phyloP scores from a whole-genome alignment of 1,140 invertebrate genomes.

The Drosophila mojavensis region DNA sequence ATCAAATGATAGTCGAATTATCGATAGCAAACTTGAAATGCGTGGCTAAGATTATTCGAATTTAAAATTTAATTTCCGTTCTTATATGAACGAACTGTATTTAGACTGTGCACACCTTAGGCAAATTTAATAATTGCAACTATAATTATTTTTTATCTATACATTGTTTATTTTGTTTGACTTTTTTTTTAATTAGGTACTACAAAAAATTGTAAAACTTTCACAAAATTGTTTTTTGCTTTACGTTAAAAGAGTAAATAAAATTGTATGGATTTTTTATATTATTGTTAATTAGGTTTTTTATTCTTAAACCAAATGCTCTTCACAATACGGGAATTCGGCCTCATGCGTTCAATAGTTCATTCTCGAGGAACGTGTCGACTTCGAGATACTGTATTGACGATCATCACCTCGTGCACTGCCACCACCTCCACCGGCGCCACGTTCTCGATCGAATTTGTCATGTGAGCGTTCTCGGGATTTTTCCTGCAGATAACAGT shows the following conservation, averaged over 20 bases:
- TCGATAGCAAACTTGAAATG: neutral
- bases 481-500: conserved; percentile 61
- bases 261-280: conserved; percentile 38
- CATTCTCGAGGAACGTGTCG: conserved; percentile 70
- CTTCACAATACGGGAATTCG: conserved; percentile 27
- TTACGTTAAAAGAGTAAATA: conserved; percentile 43
- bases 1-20: neutral
- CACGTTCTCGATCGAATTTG: conserved; percentile 73
- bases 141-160: neutral
- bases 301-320: conserved; percentile 59
- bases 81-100: too few relatives aligned
- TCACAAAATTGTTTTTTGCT: conserved; percentile 43
- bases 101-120: too few relatives aligned
- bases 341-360: conserved; percentile 58
- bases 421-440: conserved; percentile 26
- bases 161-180: conserved; percentile 33
- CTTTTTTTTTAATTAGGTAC: conserved; percentile 45
- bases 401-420: conserved; percentile 73
- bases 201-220: conserved; percentile 59
- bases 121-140: too few relatives aligned
- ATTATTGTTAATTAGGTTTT: neutral
- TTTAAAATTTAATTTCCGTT: too few relatives aligned
- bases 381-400: conserved; percentile 69
- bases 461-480: conserved; percentile 81
- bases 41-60: neutral